Evolutionary conservation across 2,797 vertebrate species (phyloP).

Genomic region (Poeciliopsis paucimaculata): DNA sequence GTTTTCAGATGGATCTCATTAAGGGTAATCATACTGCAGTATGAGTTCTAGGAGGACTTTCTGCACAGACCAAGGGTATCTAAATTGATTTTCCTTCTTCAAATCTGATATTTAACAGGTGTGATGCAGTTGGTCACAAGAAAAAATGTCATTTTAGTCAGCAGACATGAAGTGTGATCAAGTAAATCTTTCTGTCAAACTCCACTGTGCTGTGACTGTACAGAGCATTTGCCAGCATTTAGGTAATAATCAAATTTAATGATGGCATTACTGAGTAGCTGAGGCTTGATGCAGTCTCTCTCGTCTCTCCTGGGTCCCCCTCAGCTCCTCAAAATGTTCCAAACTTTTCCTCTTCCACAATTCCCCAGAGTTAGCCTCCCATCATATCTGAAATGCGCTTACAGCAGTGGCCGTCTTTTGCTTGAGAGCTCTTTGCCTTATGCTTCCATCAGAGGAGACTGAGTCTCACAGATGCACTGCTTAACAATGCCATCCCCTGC

Average conservation of each 20-base stretch:
- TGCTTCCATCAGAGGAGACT: slow-evolving; percentile 99
- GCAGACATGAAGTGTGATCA: slow-evolving; percentile 61
- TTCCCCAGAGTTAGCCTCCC: slow-evolving; percentile 90
- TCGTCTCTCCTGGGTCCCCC: slow-evolving; percentile 81
- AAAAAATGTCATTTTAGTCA: slow-evolving; percentile 61
- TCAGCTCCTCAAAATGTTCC: slow-evolving; percentile 91
- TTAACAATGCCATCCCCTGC: slow-evolving; percentile 99
- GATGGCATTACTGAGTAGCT: slow-evolving; percentile 75
- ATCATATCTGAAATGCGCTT: slow-evolving; percentile 99
- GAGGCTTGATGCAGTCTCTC: slow-evolving; percentile 67
- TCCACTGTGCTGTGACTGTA: slow-evolving; percentile 58
- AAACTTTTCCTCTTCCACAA: slow-evolving; percentile 89
- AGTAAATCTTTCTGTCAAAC: slow-evolving; percentile 57
- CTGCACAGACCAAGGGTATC: slow-evolving; percentile 66
- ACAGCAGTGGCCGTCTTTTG: slow-evolving; percentile 98
- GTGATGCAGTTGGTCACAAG: slow-evolving; percentile 64
- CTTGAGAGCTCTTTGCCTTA: slow-evolving; percentile 97
- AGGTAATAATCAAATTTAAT: slow-evolving; percentile 82
- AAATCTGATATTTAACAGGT: slow-evolving; percentile 77
- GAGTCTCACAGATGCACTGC: slow-evolving; percentile 99
- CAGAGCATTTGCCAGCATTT: slow-evolving; percentile 71
- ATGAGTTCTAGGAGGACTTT: slow-evolving; percentile 75
- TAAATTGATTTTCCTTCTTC: slow-evolving; percentile 76
- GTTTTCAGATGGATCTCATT: slow-evolving; percentile 81
- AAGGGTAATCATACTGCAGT: slow-evolving; percentile 81